Evolutionary conservation across 2,888 invertebrate species (phyloP), one percentile per base, ranked within the genome.

Genomic region (Drosophila nr. fundita): DNA sequence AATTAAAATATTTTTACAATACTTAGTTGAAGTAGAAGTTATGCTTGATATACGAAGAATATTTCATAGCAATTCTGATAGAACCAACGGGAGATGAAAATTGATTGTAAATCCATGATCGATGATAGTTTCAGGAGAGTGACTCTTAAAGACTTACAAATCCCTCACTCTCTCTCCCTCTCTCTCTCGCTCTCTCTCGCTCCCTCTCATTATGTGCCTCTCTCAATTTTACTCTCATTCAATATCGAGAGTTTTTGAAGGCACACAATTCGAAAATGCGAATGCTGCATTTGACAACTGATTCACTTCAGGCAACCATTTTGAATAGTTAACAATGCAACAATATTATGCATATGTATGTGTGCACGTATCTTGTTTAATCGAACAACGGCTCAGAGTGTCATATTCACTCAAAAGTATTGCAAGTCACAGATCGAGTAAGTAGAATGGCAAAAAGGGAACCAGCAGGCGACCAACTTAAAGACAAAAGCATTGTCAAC

Each of bases 401-500:
- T 34, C 57, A 70, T 40, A 48, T 52, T 50, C 24, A 49, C 42
- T 50, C 6, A 57, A 48, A 73, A 52, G 66, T 60, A 38, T 38
- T 49, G 40, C 29, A 42, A 53, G 48, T 60, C 59, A 36, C 48
- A 61, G 30, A 57, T 62, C 42, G 49, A 42, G 45, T 21, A 49
- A 63, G 45, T 49, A 63, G 32, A 45, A 53, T 11, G 13, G 24
- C n/a, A 24, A 53, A 45, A 45, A 48, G 62, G 58, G 54, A 52
- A 21, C 18, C 48, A 11, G 50, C 68, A 65, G 73, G 52, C 68
- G 82, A 70, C 52, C 83, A 82, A 85, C 71, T 71, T 79, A 80
- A 80, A 89, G 84, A 89, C 89, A 83, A 83, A 68, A 66, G 81
- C 78, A 60, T 64, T 80, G 67, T 53, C 86, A 73, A 79, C 67